Conservation (phyloP, 2,113 vertebrate genomes). For the Myodes glareolus region DNA sequence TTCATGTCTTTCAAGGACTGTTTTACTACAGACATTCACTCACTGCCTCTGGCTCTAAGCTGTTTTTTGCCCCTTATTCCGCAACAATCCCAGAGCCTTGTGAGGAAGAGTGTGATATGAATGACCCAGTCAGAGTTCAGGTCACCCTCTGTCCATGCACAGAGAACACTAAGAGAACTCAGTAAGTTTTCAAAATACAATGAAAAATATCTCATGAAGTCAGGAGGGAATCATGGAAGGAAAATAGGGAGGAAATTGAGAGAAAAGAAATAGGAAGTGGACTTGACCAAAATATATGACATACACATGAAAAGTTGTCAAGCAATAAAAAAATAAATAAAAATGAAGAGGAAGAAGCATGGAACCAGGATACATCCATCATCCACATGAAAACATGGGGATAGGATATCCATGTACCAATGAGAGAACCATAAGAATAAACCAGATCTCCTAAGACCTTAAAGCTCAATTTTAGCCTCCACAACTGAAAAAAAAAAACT, state of each 20-base stretch:
- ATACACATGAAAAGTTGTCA: background rate
- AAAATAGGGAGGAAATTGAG: background rate
- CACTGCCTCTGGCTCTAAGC: background rate
- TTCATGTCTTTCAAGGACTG: background rate
- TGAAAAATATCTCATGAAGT: too few relatives aligned
- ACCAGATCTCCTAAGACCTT: background rate
- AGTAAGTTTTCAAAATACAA: background rate
- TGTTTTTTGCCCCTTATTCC: background rate
- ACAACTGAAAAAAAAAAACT: background rate
- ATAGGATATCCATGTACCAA: background rate
- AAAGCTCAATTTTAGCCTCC: background rate
- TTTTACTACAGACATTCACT: background rate
- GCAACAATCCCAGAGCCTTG: background rate
- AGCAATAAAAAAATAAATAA: background rate
- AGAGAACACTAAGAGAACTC: background rate
- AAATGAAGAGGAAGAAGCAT: background rate
- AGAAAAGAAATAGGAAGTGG: background rate
- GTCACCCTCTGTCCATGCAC: background rate
- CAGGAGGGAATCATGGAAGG: background rate
- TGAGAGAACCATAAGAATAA: background rate
- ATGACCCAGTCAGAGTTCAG: background rate
- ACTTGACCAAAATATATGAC: background rate
- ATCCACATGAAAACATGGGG: rapidly evolving
- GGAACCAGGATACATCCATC: background rate
- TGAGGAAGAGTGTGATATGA: background rate